phyloP scores from a whole-genome alignment of 2,888 invertebrate species.

The Dynastes hyllus region DNA sequence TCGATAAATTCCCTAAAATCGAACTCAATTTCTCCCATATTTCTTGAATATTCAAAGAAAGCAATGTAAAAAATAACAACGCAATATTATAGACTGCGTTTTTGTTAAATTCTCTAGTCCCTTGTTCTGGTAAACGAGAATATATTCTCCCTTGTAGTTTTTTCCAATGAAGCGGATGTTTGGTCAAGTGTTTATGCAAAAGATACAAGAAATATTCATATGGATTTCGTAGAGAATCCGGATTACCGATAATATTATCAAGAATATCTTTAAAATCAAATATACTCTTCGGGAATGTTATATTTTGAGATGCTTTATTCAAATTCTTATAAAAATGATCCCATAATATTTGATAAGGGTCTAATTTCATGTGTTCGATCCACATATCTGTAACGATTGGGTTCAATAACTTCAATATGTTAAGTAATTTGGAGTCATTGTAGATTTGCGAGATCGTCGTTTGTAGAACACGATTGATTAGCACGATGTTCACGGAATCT shows the following conservation, averaged over 20 bases:
- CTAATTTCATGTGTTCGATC: constrained; percentile 64
- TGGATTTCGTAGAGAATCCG: constrained; percentile 58
- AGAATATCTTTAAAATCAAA: constrained; percentile 60
- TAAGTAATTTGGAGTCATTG: constrained; percentile 57
- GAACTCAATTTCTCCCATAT: constrained; percentile 63
- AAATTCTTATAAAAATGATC: constrained; percentile 67
- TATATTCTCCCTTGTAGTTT: constrained; percentile 69
- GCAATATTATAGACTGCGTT: constrained; percentile 65
- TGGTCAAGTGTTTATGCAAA: constrained; percentile 63
- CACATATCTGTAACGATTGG: constrained; percentile 64
- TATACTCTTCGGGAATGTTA: constrained; percentile 49
- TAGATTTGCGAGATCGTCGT: constrained; percentile 56
- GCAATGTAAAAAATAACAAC: constrained; percentile 63
- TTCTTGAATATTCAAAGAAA: constrained; percentile 64
- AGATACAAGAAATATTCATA: constrained; percentile 66
- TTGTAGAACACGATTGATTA: constrained; percentile 63
- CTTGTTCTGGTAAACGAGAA: constrained; percentile 67
- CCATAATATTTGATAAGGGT: constrained; percentile 67
- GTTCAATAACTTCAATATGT: constrained; percentile 61
- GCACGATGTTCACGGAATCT: constrained; percentile 61
- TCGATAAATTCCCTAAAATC: constrained; percentile 62
- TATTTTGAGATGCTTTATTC: constrained; percentile 51
- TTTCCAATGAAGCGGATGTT: constrained; percentile 66
- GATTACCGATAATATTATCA: constrained; percentile 49
- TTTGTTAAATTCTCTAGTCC: constrained; percentile 65